Evolutionary conservation across 2,888 invertebrate genomes (phyloP), one percentile per base, ranked within the genome.

Genomic region (Amiota communis): DNA sequence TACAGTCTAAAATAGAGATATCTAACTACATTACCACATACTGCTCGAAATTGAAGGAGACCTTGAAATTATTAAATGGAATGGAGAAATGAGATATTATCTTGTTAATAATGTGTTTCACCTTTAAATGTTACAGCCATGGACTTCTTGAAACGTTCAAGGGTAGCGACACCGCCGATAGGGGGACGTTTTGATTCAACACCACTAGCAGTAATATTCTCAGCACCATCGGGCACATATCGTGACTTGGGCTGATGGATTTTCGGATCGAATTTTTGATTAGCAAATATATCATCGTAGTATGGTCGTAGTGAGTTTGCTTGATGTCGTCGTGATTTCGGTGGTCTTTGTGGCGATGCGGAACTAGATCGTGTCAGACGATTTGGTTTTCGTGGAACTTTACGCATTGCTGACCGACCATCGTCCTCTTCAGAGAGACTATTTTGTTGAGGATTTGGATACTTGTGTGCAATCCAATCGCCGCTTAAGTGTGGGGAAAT

Each of bases 401-500:
- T 92, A 68, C 92, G 91, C n/a, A 1, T 15, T 78, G 74, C 12
- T 57, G 79, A 1, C 73, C 77, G 48, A 77, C 69, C 13, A 6
- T 93, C 92, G 70, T 92, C 91, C 36, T 36, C 36, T 10, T 61
- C 61, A 53, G 69, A 1, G 56, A 64, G 8, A 57, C 57, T 49
- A 48, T 65, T 72, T 2, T 73, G 70, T 6, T 73, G 72, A 59
- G 72, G 72, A n/a, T 73, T 72, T 0, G 96, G 95, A 87, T 93
- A 95, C 79, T 92, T 92, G 87, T 96, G 96, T 0, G 96, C 95
- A 53, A 94, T 92, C 96, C 96, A 96, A 9, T 93, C 91, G 1
- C 95, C 95, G 0, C 93, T 92, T 75, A 96, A 89, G 88, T 95
- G 95, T 0, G 95, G 94, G 0, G 95, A 93, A 70, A 96, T 94